Evolutionary conservation across 2,113 vertebrate species (phyloP).

Genomic region (Donacobius atricapilla): DNA sequence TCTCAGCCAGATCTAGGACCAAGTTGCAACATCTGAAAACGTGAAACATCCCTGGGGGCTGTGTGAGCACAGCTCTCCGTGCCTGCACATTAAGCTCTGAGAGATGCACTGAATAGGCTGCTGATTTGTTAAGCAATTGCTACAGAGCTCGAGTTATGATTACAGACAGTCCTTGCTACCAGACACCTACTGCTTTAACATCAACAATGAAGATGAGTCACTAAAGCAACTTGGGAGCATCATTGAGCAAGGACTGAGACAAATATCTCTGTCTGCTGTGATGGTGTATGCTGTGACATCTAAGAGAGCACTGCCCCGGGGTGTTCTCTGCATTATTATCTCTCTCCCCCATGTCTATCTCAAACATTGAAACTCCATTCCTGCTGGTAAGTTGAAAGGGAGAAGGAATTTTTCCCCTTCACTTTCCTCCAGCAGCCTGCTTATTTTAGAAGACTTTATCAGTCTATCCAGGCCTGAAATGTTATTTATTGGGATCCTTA

Average conservation of each 20-base stretch:
- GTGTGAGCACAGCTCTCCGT: background rate
- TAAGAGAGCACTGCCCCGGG: background rate
- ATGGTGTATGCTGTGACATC: background rate
- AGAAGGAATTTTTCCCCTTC: background rate
- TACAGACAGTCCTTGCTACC: background rate
- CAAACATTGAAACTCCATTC: background rate
- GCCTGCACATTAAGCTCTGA: background rate
- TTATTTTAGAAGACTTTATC: background rate
- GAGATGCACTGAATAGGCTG: background rate
- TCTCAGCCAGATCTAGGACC: background rate
- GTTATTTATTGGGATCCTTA: background rate
- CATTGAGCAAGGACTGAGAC: background rate
- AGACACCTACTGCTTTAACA: background rate
- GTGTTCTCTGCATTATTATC: background rate
- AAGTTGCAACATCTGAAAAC: background rate
- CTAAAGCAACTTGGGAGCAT: background rate
- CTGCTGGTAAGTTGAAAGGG: background rate
- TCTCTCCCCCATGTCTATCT: background rate
- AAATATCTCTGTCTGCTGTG: background rate
- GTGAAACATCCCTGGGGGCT: background rate
- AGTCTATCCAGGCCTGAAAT: background rate
- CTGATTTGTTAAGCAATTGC: background rate
- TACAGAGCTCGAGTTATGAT: background rate
- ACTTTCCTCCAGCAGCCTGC: background rate
- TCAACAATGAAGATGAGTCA: slow-evolving; percentile 4